phyloP scores from a whole-genome alignment of 2,888 invertebrate species.

The Cybosia mesomella region DNA sequence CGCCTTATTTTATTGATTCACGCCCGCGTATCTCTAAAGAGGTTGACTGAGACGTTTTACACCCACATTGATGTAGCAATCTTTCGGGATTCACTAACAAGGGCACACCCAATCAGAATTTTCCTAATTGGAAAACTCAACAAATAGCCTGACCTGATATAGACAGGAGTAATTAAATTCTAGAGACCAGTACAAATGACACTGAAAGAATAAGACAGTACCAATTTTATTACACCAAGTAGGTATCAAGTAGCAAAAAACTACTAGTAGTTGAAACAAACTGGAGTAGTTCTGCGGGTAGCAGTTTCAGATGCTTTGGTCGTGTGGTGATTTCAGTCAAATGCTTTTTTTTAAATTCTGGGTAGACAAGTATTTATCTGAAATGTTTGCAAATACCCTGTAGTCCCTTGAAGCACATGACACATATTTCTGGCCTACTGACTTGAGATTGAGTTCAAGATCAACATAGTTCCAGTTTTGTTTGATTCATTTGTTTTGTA shows the following conservation, averaged over 20 bases:
- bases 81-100: background rate
- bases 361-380: background rate
- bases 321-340: background rate
- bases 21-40: background rate
- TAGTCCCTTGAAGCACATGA: background rate
- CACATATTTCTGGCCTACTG: background rate
- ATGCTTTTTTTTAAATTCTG: background rate
- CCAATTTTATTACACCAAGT: too few relatives aligned
- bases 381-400: background rate
- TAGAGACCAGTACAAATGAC: too few relatives aligned
- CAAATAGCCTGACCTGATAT: too few relatives aligned
- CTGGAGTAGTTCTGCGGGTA: background rate
- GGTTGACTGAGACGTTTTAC: background rate
- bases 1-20: constrained; percentile 1
- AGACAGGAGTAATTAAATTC: too few relatives aligned
- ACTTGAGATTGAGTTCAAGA: background rate
- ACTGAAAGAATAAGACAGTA: too few relatives aligned
- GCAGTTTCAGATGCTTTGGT: background rate
- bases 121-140: too few relatives aligned
- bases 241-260: too few relatives aligned
- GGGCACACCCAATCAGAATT: background rate
- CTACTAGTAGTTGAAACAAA: too few relatives aligned
- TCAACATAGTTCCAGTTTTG: background rate
- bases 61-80: background rate
- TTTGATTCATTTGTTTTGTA: background rate